Evolutionary conservation across 1,140 invertebrate genomes (phyloP), one percentile per base, ranked within the genome.

Genomic region (Drosophila insularis): DNA sequence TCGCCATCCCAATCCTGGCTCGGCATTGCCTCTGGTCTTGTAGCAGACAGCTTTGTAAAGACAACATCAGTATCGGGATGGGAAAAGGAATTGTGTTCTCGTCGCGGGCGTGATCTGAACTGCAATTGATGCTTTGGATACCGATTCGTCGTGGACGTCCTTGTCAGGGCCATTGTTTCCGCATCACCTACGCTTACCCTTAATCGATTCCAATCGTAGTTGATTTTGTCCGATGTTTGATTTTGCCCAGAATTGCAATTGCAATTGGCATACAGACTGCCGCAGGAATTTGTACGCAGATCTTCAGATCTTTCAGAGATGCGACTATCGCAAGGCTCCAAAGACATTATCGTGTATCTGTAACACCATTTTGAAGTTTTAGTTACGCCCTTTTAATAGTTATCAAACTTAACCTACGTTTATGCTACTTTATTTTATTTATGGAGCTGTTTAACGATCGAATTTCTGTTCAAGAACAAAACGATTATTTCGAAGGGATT

Each of bases 51-150:
- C 43, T 58, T 35, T 35, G 60, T 56, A 56, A 39, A 63, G 11
- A 63, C 55, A n/a, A 58, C n/a, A 50, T 27, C 63, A 8, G 37
- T 69, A 32, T 56, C 61, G 13, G 54, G 61, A 31, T 69, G 62
- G 7, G 68, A 69, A n/a, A 69, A 46, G 10, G 67, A 63, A 27
- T 54, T 63, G 2, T 46, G 21, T 11, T 69, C 53, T 31, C 37
- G 55, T 13, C 17, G 27, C 11, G 21, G 35, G 0, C 50, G 31
- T 19, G 31, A 35, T 11, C 61, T 63, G 8, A 37, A 8, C 19
- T 39, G 13, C 8, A 40, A 4, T 2, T 39, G 17, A 11, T 43
- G 19, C 32, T 21, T 37, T 27, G 59, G 11, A 19, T 4, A 43
- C 11, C 21, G 37, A 23, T 19, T 50, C 10, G 43, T 19, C 7